Conservation (phyloP, 1,140 invertebrate species). For the Euura lappo region DNA sequence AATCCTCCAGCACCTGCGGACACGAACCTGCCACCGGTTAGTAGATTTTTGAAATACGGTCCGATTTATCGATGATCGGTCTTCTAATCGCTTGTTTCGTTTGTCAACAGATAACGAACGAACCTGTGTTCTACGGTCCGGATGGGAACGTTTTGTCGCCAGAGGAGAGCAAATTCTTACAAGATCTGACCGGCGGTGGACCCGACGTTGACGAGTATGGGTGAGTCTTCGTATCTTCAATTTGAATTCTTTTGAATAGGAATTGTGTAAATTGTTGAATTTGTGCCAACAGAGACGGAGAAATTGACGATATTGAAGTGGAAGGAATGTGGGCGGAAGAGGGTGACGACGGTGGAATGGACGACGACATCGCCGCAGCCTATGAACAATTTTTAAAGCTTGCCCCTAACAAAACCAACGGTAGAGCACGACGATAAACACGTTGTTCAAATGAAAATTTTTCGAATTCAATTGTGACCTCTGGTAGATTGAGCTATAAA, state of each 20-base stretch:
- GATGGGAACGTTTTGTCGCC: constrained; percentile 54
- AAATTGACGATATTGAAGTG: constrained; percentile 30
- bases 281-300: not conserved
- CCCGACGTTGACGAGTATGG: not conserved
- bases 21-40: not conserved
- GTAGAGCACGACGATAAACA: constrained; percentile 3
- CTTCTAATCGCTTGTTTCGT: constrained; percentile 27
- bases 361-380: constrained; percentile 45
- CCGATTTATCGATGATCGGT: no score
- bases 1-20: not conserved
- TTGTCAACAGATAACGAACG: constrained; percentile 33
- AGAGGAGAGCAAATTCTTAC: constrained; percentile 55
- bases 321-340: constrained; percentile 36
- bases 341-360: constrained; percentile 32
- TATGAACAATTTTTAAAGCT: constrained; percentile 53
- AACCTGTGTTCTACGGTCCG: constrained; percentile 55
- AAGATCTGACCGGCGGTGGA: constrained; percentile 25
- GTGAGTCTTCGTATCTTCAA: constrained; percentile 27
- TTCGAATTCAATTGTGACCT: not conserved
- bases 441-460: not conserved
- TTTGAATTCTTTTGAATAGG: constrained; percentile 30
- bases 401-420: constrained; percentile 31
- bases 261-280: constrained; percentile 14
- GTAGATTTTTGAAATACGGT: not conserved
- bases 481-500: not conserved